Percentiles rank a stretch among this genome's conserved stretches.
Evolutionary conservation across 1,140 invertebrate species (phyloP).

Genomic region (Grapholita molesta): DNA sequence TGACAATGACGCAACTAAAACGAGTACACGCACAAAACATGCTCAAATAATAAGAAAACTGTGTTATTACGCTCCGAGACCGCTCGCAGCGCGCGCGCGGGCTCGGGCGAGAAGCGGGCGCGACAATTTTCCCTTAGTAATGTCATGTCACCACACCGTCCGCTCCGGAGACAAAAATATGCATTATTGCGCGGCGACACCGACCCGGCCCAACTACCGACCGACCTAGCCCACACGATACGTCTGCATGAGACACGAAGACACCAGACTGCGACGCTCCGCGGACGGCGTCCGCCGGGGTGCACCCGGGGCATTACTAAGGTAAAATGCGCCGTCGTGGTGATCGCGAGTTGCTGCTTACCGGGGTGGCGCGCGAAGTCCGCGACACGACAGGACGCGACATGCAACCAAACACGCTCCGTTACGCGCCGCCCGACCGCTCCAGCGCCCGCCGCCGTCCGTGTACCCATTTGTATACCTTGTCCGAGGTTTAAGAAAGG

Average conservation of each 20-base stretch:
- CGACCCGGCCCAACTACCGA: slow-evolving; percentile 20
- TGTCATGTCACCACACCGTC: slow-evolving; percentile 33
- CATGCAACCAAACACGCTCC: slow-evolving; percentile 59
- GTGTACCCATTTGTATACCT: background rate
- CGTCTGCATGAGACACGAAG: background rate
- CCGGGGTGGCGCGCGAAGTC: slow-evolving; percentile 32
- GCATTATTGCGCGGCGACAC: slow-evolving; percentile 28
- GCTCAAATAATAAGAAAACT: slow-evolving; percentile 36
- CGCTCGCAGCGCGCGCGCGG: slow-evolving; percentile 31
- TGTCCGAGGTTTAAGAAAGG: background rate
- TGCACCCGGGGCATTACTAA: slow-evolving; percentile 57
- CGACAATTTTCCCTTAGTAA: slow-evolving; percentile 72
- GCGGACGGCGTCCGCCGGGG: slow-evolving; percentile 24
- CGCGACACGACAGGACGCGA: slow-evolving; percentile 34
- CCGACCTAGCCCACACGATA: slow-evolving; percentile 1
- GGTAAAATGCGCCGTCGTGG: slow-evolving; percentile 49
- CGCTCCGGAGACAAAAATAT: slow-evolving; percentile 21
- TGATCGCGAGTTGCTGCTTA: slow-evolving; percentile 37
- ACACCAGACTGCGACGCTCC: slow-evolving; percentile 2
- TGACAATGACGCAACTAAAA: slow-evolving; percentile 4
- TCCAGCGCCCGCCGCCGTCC: background rate
- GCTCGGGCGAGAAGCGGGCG: slow-evolving; percentile 40
- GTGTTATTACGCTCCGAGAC: slow-evolving; percentile 48
- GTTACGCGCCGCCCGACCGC: slow-evolving; percentile 32
- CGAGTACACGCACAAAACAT: slow-evolving; percentile 39